A percentile compares a stretch with the other conserved stretches of the same genome.
These are phyloP conservation scores for Druceiella hillmani DNA, from an alignment of 2,888 invertebrate genomes.

Conservation along the genomic window DNA sequence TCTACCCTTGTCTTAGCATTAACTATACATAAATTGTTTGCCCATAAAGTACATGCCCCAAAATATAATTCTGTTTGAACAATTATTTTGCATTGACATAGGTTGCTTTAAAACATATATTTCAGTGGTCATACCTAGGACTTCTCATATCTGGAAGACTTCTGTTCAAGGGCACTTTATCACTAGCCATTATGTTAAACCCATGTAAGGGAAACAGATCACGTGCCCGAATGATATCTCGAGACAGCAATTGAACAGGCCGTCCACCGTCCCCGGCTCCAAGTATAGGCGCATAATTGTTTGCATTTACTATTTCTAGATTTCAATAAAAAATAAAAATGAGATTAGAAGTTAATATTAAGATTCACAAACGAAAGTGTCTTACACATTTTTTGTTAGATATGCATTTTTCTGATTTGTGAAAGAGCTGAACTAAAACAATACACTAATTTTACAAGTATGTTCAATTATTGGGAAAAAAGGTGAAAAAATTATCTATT, in stretches of 20 bases:
- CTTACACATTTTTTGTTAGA: too few species aligned
- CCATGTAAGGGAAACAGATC: constrained; percentile 78
- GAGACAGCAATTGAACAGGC: constrained; percentile 71
- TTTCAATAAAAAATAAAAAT: constrained; percentile 8
- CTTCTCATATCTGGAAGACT: constrained; percentile 79
- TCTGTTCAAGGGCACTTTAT: constrained; percentile 80
- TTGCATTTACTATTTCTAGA: constrained; percentile 66
- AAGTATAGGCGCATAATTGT: constrained; percentile 68
- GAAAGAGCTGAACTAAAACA: too few species aligned
- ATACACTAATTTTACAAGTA: too few species aligned
- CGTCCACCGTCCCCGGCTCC: constrained; percentile 75
- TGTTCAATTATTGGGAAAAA: too few species aligned
- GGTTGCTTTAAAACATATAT: too few species aligned
- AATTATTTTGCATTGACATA: too few species aligned
- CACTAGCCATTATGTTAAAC: constrained; percentile 84
- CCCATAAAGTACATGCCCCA: too few species aligned
- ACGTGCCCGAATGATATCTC: constrained; percentile 70
- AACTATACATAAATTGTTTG: too few species aligned
- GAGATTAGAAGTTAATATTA: constrained; percentile 2
- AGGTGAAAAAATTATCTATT: too few species aligned
- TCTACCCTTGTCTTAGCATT: too few species aligned
- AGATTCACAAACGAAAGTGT: neutral
- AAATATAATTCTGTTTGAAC: too few species aligned
- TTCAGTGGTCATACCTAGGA: constrained; percentile 54
- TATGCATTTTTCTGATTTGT: too few species aligned